phyloP scores from a whole-genome alignment of 2,797 vertebrate genomes.

The Spizella passerina region DNA sequence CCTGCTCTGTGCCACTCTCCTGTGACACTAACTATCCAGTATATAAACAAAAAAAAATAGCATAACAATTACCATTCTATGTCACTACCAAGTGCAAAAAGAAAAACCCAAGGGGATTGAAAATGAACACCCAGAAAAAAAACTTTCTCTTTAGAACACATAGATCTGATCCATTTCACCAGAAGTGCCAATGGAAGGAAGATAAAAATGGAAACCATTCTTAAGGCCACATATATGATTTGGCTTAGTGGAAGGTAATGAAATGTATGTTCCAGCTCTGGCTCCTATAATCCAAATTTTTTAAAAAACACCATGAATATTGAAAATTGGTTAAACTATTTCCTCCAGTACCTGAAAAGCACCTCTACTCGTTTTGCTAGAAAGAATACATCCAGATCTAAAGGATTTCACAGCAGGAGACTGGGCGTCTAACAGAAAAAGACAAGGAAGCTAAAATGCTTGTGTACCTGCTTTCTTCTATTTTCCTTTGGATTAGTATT shows the following conservation, averaged over 20 bases:
- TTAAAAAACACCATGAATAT: rapidly evolving
- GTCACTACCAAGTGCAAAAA: background rate
- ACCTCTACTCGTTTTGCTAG: background rate
- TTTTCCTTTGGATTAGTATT: background rate
- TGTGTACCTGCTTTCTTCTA: background rate
- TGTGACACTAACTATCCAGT: background rate
- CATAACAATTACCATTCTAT: background rate
- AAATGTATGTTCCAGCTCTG: background rate
- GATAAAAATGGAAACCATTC: background rate
- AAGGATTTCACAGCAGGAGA: background rate
- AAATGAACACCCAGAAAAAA: background rate
- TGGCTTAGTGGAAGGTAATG: background rate
- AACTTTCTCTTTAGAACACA: background rate
- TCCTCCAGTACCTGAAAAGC: background rate
- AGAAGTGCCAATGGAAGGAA: background rate
- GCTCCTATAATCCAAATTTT: background rate
- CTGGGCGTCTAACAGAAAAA: background rate
- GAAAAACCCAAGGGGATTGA: background rate
- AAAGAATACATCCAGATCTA: background rate
- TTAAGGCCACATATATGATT: background rate
- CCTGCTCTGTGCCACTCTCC: background rate
- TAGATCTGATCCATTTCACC: background rate
- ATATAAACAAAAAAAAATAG: background rate
- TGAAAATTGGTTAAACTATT: background rate
- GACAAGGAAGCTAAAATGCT: background rate